Evolutionary conservation across 1,140 invertebrate species (phyloP), one percentile per base, ranked within the genome.

Genomic region (Tenebrio molitor): DNA sequence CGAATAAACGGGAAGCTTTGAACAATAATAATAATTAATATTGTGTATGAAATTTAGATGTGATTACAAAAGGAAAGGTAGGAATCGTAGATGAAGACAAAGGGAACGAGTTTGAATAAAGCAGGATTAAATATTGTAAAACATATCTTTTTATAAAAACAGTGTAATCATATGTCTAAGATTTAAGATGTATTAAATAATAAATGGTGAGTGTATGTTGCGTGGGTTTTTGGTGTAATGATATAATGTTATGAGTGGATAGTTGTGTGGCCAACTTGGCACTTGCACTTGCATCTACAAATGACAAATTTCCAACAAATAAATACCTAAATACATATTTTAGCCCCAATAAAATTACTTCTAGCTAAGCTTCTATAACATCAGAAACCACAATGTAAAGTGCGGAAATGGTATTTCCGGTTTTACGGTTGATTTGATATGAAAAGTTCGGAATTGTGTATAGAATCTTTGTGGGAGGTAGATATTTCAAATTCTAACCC

Each of bases 11-110:
- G 50, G 15, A 58, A 29, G 50, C 50, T 58, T 58, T 58, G 23
- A 58, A 58, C 44, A 50, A 50, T n/a, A n/a, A n/a, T 15, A 58
- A 58, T 58, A 58, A 58, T 58, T 58, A 58, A 58, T 58, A 58
- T 50, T 50, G 44, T n/a, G 19, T 21, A 58, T 58, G 12, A 58
- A 58, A 58, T n/a, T 25, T 7, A 21, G 46, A 23, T 53, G 19
- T 23, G 46, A 39, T 53, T 53, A 10, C 19, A 53, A 29, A 25
- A 29, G 46, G 42, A 10, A 15, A 10, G 14, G 16, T 46, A 15
- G 36, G 36, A 5, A 6, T 46, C 5, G 6, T 10, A 29, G 42
- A 46, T 15, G 21, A 25, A 53, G 19, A 53, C 46, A 53, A 53
- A 53, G 21, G 19, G 29, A 25, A 53, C 21, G 6, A 53, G 14